Conservation (phyloP, 2,888 invertebrate species). For the Amblyjoppa proteus region DNA sequence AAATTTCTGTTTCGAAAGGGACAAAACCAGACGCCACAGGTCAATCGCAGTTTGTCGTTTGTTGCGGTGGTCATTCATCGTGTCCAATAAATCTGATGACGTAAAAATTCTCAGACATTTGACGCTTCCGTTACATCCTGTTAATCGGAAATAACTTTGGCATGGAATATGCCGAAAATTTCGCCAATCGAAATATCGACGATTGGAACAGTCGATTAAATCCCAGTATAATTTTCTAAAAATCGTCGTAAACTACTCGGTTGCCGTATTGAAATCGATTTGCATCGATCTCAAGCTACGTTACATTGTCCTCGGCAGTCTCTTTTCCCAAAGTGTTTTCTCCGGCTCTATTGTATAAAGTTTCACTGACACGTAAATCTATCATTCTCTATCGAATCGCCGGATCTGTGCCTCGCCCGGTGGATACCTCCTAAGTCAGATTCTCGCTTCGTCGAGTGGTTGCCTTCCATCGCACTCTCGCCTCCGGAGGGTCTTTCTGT, state of each 20-base stretch:
- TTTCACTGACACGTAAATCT: conserved; percentile 49
- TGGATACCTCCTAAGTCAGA: neutral
- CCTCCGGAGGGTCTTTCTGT: conserved; percentile 34
- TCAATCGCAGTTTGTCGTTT: neutral
- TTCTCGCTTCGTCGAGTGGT: conserved; percentile 27
- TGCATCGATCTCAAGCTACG: neutral
- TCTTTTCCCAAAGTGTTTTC: conserved; percentile 36
- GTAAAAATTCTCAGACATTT: neutral
- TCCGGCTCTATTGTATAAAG: conserved; percentile 43
- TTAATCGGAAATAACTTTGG: neutral
- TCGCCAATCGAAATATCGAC: neutral
- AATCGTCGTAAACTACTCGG: neutral
- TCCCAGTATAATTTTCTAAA: no score
- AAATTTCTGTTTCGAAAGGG: neutral
- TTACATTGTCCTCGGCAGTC: neutral
- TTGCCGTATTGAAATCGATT: neutral
- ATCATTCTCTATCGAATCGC: conserved; percentile 58
- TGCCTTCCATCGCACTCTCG: conserved; percentile 23
- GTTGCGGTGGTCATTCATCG: neutral
- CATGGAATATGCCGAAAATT: neutral
- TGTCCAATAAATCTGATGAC: neutral
- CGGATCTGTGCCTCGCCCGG: conserved; percentile 36
- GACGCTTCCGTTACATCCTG: neutral
- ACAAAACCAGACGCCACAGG: neutral
- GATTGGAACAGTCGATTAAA: neutral